Evolutionary conservation across 2,888 invertebrate species (phyloP).

Genomic region (Caenorhabditis sp.): DNA sequence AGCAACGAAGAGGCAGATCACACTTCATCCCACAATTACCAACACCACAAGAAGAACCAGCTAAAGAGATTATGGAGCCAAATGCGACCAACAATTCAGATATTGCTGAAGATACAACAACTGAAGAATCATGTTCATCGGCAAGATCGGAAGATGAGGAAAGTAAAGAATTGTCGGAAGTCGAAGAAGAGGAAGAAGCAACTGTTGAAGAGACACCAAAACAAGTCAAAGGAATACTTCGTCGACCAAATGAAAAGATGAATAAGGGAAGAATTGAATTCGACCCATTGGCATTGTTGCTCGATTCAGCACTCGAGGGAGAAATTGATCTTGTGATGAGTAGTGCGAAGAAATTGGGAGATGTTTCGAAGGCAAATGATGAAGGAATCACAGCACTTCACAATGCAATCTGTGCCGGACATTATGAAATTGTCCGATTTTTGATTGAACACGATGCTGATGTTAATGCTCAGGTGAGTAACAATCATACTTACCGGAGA

Average conservation of each 20-base stretch:
- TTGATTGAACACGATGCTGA: conserved; percentile 97
- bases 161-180: conserved; percentile 32
- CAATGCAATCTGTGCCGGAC: conserved; percentile 99
- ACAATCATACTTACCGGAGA: not conserved
- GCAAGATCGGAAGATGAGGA: conserved; percentile 28
- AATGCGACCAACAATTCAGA: conserved; percentile 4
- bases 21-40: conserved; percentile 54
- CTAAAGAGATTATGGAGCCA: not conserved
- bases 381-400: conserved; percentile 99
- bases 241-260: conserved; percentile 47
- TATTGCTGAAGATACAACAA: conserved; percentile 28
- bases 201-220: conserved; percentile 2
- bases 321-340: conserved; percentile 94
- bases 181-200: conserved; percentile 5
- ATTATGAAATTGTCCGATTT: conserved; percentile 96
- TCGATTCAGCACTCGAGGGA: conserved; percentile 97
- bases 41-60: conserved; percentile 26
- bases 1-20: conserved; percentile 53
- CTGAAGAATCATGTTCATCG: conserved; percentile 30
- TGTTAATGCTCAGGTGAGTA: conserved; percentile 88
- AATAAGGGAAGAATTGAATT: conserved; percentile 84
- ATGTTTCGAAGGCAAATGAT: conserved; percentile 96
- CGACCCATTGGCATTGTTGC: conserved; percentile 90
- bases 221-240: conserved; percentile 61
- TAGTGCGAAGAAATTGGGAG: conserved; percentile 80